Base-by-base conservation (phyloP, 2,113 vertebrate genomes). In the Triplophysa rosa region DNA sequence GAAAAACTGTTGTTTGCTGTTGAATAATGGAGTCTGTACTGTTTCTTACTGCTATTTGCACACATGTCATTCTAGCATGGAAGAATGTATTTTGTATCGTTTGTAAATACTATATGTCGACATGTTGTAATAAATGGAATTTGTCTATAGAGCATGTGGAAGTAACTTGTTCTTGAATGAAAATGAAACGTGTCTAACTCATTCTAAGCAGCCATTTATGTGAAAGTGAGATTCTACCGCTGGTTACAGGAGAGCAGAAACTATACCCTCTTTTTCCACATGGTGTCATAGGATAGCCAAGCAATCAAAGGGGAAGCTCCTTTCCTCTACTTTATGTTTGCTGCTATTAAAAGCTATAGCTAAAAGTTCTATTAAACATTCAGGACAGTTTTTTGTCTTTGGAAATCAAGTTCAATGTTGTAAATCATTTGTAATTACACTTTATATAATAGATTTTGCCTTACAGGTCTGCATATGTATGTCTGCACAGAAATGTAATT, bases 61-160 rank as follows among this genome's bases (percentile, higher is more conserved):
- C 70, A 73, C 17, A 42, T 45, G 70, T 73, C 13, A 61, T 61
- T 61, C 13, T 42, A 73, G 23, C 56, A 73, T 33, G 2, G 23
- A 52, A 13, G 4, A 56, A 21, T 71, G 68, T 37, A n/a, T 71
- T 56, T 71, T 24, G 16, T 56, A 70, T 11, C 56, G 49, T 17
- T 33, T 70, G 33, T 12, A 70, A 58, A 58, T 37, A 26, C 8
- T 58, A 11, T 21, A 7, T 5, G 13, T 40, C 1, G 58, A 72
- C 23, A 19, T 24, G 23, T 45, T 47, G 8, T 29, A 26, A 74
- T 74, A 62, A 74, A 74, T 10, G 14, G 16, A 9, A 23, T 23
- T 71, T 40, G 26, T 71, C 17, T 37, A 29, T 37, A 24, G 8
- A 33, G 24, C 17, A 17, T 21, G 19, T 71, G 54, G 33, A 54